Base-by-base conservation (phyloP, 2,113 vertebrate genomes). In the Semnornis frantzii region DNA sequence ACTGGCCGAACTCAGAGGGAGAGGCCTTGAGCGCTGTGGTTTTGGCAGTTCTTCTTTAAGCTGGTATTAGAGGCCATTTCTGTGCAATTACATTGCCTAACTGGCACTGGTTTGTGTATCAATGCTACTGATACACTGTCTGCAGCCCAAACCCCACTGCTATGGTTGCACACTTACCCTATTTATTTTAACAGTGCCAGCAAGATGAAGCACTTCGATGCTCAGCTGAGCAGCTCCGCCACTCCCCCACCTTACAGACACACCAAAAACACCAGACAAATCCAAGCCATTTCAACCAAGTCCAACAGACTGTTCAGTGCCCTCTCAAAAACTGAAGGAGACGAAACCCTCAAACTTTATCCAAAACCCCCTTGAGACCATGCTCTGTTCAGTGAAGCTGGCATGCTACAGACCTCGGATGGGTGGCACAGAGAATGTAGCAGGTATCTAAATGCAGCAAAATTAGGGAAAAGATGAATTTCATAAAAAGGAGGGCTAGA, bases 21-120 rank as follows among this genome's bases (percentile, higher is more conserved):
- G 94, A 95, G 94, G 93, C 95, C 93, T 87, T 42, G 62, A 94
- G 85, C 72, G 24, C 58, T 95, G 96, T 85, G 97, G 97, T 87
- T 97, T 96, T 87, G 96, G 97, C 95, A 95, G 81, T 48, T 58
- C 75, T 54, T 93, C 93, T 62, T 54, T 66, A 93, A 88, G 90
- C 46, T 27, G 75, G 95, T 76, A 73, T 90, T 92, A 94, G 96
- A 87, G 82, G 70, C 96, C 94, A 58, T 72, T 97, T 94, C 93
- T 97, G 94, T 66, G 90, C 95, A 96, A 71, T 85, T 82, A 88
- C 78, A 94, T 24, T 24, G 73, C 89, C 94, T 72, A 63, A 57
- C 85, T 85, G 83, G 85, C 90, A 93, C 70, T 4, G 46, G 64
- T 52, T 19, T 50, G 84, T 59, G 89, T 62, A 91, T 93, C 82